Conservation (phyloP, 2,797 vertebrate genomes). For the Trematomus bernacchii region DNA sequence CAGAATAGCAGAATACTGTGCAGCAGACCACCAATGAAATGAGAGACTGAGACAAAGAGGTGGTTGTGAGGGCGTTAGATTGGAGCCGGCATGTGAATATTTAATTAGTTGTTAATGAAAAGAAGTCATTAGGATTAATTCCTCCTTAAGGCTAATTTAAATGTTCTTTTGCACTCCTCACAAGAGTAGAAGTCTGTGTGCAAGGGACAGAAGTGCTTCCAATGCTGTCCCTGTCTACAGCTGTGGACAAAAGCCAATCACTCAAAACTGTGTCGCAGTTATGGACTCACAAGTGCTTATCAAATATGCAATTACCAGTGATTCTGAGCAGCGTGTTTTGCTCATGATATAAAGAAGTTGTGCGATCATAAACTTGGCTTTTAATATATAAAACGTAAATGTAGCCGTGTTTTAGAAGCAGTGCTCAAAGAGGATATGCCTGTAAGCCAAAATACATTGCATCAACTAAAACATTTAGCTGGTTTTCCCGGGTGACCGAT, state of each 20-base stretch:
- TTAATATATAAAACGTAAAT: slow-evolving; percentile 22
- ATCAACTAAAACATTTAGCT: slow-evolving; percentile 52
- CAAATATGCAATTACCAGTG: slow-evolving; percentile 39
- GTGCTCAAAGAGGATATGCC: slow-evolving; percentile 33
- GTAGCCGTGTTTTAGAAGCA: slow-evolving; percentile 10
- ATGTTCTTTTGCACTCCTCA: slow-evolving; percentile 56
- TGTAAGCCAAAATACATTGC: slow-evolving; percentile 39
- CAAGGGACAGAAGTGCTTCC: slow-evolving; percentile 38
- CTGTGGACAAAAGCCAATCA: slow-evolving; percentile 58
- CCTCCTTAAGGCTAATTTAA: slow-evolving; percentile 60
- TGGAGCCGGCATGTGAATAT: slow-evolving; percentile 63
- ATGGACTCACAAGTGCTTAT: slow-evolving; percentile 30
- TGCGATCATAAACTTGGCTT: slow-evolving; percentile 18
- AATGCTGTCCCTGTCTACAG: slow-evolving; percentile 39
- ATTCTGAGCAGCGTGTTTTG: slow-evolving; percentile 34
- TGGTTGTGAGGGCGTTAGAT: slow-evolving; percentile 1
- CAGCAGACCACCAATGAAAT: slow-evolving; percentile 51
- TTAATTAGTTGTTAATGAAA: slow-evolving; percentile 76
- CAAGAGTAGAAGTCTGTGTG: slow-evolving; percentile 32
- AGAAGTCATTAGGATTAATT: slow-evolving; percentile 75
- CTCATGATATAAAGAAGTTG: slow-evolving; percentile 17
- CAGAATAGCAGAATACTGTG: slow-evolving; percentile 18
- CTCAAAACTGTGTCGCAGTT: slow-evolving; percentile 42
- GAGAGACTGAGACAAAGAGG: slow-evolving; percentile 25
- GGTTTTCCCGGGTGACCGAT: slow-evolving; percentile 21